phyloP scores from a whole-genome alignment of 64 coral and sea anemone species.

The Pocillopora damicornis region DNA sequence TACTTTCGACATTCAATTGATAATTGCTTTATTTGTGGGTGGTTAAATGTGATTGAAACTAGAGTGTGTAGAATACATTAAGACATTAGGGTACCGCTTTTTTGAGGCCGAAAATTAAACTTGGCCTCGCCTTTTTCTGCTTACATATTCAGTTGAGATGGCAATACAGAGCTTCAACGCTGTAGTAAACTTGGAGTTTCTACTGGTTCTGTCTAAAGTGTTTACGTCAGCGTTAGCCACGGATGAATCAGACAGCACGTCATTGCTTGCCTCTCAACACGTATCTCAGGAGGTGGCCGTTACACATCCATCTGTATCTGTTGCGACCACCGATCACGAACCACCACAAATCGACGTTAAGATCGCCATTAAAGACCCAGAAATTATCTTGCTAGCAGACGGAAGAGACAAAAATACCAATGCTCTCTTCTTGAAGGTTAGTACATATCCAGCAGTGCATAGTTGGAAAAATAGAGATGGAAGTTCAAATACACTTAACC shows the following conservation, averaged over 20 bases:
- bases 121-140: neutral
- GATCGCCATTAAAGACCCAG: slow-evolving; percentile 73
- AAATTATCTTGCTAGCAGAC: slow-evolving; percentile 90
- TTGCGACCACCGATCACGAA: slow-evolving; percentile 46
- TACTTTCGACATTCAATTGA: too few species aligned
- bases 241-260: neutral
- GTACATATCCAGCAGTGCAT: neutral
- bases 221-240: slow-evolving; percentile 73
- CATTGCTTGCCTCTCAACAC: slow-evolving; percentile 7
- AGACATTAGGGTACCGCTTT: neutral
- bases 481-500: too few species aligned
- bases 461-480: neutral
- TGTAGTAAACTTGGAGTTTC: slow-evolving; percentile 83
- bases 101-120: neutral
- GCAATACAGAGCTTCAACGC: slow-evolving; percentile 60
- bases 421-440: slow-evolving; percentile 90
- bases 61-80: neutral
- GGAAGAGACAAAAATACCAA: slow-evolving; percentile 89
- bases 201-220: slow-evolving; percentile 63
- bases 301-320: neutral
- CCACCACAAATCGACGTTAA: slow-evolving; percentile 52
- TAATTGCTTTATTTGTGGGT: too few species aligned
- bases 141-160: slow-evolving; percentile 55
- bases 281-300: slow-evolving; percentile 20
- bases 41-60: too few species aligned